phyloP scores from a whole-genome alignment of 2,888 invertebrate species.

The Dasypogon diadema region DNA sequence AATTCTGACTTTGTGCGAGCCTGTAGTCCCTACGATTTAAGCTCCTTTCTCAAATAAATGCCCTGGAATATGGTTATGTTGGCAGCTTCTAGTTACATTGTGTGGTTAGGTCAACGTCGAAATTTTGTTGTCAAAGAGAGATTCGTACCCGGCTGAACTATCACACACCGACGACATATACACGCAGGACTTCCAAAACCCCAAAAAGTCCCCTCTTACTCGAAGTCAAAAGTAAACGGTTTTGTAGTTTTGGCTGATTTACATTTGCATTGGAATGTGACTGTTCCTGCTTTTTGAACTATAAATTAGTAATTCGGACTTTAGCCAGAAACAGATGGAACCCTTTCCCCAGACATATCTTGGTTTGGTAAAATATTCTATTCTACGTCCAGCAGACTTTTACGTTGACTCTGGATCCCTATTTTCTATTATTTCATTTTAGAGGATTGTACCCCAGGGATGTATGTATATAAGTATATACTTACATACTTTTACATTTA shows the following conservation, averaged over 20 bases:
- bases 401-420: neutral
- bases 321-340: neutral
- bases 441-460: too few relatives aligned
- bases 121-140: constrained; percentile 42
- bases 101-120: constrained; percentile 42
- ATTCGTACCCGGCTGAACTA: constrained; percentile 1
- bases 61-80: constrained; percentile 37
- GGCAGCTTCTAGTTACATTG: constrained; percentile 34
- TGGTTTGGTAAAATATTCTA: neutral
- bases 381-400: neutral
- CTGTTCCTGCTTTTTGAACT: constrained; percentile 53
- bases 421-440: neutral
- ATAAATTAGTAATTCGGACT: constrained; percentile 54
- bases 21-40: constrained; percentile 26
- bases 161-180: neutral
- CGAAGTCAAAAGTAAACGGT: constrained; percentile 42
- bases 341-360: neutral
- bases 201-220: constrained; percentile 39
- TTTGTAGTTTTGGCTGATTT: constrained; percentile 43
- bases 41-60: constrained; percentile 44
- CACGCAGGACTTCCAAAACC: constrained; percentile 22
- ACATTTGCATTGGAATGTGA: constrained; percentile 52
- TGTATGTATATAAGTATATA: too few relatives aligned
- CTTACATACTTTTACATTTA: too few relatives aligned
- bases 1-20: constrained; percentile 36